Evolutionary conservation across 2,797 vertebrate genomes (phyloP), one percentile per base, ranked within the genome.

Genomic region (Hemitrygon akajei): DNA sequence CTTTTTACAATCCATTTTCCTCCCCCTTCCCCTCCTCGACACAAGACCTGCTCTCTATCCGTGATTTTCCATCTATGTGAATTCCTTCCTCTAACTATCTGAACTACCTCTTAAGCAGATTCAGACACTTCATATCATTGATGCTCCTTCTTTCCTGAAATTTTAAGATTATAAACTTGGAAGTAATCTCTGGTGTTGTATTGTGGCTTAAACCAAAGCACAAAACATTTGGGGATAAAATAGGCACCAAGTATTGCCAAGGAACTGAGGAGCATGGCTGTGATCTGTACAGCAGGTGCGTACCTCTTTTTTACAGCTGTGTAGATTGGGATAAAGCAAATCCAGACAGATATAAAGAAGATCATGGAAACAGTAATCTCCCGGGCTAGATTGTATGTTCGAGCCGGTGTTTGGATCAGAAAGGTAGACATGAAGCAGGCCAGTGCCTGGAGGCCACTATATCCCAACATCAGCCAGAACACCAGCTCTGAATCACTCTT

Each of bases 371-470:
- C 25, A 20, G 25, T 92, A 40, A 76, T 92, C 37, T 75, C 37
- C 47, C 40, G 22, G 27, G 37, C 91, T 40, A 93, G 27, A 14
- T 75, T 92, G 71, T 56, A 76, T 40, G 71, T 76, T 47, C 30
- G 25, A 76, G 40, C 37, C 25, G 71, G 91, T 25, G 3, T 93
- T 40, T 93, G 71, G 91, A 58, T 93, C 25, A 93, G 91, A 76
- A 93, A 93, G 71, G 71, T 93, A 76, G 40, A 93, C 91, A 76
- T 93, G 71, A 93, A 93, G 25, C 91, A 93, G 25, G 37, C 27
- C 27, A 93, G 40, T 56, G 71, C 25, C 71, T 30, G 91, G 14
- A 75, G 71, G 25, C 37, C 37, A 75, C 40, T 93, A 71, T 58
- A 58, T 25, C 66, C 91, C 91, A 76, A 30, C 25, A 56, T 93